phyloP scores from a whole-genome alignment of 2,888 invertebrate species.

The Tiphia femorata region DNA sequence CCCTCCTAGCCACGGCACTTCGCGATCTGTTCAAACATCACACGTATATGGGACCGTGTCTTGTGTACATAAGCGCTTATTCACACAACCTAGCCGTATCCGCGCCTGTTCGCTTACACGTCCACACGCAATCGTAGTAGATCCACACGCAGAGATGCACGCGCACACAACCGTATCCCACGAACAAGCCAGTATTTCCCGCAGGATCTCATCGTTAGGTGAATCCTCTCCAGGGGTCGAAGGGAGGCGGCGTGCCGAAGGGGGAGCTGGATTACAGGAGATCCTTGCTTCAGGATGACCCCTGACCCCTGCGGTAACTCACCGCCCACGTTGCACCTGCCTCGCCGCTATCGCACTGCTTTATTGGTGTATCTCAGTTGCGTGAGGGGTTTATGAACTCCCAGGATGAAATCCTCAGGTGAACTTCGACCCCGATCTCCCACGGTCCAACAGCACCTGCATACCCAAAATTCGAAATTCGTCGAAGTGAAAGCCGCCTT shows the following conservation, averaged over 20 bases:
- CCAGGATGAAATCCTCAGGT: conserved; percentile 47
- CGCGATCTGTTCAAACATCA: no score
- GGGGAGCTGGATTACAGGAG: conserved; percentile 55
- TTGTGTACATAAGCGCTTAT: no score
- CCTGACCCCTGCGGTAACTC: conserved; percentile 59
- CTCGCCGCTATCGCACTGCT: conserved; percentile 54
- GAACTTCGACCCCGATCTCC: conserved; percentile 48
- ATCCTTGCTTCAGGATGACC: conserved; percentile 54
- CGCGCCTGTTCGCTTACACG: no score
- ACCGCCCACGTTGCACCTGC: conserved; percentile 66
- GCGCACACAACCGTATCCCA: no score
- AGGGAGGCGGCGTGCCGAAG: conserved; percentile 8
- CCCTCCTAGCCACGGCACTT: no score
- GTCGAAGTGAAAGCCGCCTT: no score
- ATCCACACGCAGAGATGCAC: no score
- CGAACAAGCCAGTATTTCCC: conserved; percentile 15
- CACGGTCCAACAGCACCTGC: conserved; percentile 28
- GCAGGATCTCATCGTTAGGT: conserved; percentile 39
- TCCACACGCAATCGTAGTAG: no score
- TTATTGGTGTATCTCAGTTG: conserved; percentile 61
- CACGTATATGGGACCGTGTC: no score
- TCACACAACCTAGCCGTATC: no score
- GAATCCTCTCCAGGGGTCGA: conserved; percentile 20
- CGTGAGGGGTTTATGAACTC: conserved; percentile 48
- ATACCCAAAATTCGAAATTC: conserved; percentile 10